Evolutionary conservation across 2,797 vertebrate species (phyloP).

Genomic region (Enteromius afrohamiltoni): DNA sequence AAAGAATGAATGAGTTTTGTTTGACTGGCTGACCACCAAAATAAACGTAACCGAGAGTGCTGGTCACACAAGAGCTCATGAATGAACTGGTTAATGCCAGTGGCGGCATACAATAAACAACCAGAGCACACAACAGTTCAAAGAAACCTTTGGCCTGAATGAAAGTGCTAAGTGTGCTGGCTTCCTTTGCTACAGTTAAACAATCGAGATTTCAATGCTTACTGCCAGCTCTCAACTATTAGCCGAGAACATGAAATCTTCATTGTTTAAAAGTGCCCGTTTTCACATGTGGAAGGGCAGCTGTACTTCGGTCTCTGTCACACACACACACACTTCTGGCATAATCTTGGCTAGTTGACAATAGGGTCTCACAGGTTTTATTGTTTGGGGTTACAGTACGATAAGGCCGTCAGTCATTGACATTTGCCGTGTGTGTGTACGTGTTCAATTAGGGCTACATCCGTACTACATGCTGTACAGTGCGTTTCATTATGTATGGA

Average conservation of each 20-base stretch:
- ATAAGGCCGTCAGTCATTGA: slow-evolving; percentile 31
- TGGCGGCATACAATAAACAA: slow-evolving; percentile 20
- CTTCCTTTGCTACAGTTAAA: slow-evolving; percentile 28
- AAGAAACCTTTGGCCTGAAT: slow-evolving; percentile 29
- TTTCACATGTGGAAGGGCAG: slow-evolving; percentile 23
- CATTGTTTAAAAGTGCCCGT: slow-evolving; percentile 23
- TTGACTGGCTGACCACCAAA: slow-evolving; percentile 37
- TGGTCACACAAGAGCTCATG: slow-evolving; percentile 26
- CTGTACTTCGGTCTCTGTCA: slow-evolving; percentile 11
- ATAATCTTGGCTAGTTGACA: slow-evolving; percentile 15
- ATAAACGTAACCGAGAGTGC: slow-evolving; percentile 16
- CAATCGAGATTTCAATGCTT: slow-evolving; percentile 3
- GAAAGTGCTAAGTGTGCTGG: not conserved
- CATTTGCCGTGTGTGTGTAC: slow-evolving; percentile 18
- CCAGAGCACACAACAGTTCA: slow-evolving; percentile 26
- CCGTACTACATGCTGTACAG: slow-evolving; percentile 57
- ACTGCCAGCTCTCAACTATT: not conserved
- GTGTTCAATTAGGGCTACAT: slow-evolving; percentile 36
- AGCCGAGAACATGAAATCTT: slow-evolving; percentile 26
- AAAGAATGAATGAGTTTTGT: slow-evolving; percentile 25
- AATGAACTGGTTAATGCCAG: slow-evolving; percentile 48
- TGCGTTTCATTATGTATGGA: slow-evolving; percentile 62
- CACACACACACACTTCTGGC: slow-evolving; percentile 60
- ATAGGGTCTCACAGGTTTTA: slow-evolving; percentile 30
- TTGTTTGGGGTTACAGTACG: slow-evolving; percentile 59